Conservation (phyloP, 2,888 invertebrate genomes). For the Acleris cristana region DNA sequence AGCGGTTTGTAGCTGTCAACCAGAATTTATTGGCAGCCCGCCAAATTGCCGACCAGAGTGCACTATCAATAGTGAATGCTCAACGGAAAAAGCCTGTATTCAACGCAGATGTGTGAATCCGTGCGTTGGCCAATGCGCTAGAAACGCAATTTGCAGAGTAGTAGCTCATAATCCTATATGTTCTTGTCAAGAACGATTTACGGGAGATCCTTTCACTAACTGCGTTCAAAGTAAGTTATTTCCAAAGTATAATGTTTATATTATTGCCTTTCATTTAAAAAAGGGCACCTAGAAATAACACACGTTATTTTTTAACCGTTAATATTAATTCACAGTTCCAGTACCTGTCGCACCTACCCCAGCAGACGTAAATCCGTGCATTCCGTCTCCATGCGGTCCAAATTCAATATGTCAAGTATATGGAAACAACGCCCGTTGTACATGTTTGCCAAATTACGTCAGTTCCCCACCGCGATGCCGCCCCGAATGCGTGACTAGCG, state of each 20-base stretch:
- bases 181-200: constrained; percentile 87
- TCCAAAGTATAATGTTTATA: constrained; percentile 56
- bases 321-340: constrained; percentile 53
- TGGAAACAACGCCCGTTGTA: constrained; percentile 87
- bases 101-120: constrained; percentile 91
- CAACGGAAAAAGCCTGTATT: constrained; percentile 89
- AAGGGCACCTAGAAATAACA: neutral
- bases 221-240: constrained; percentile 77
- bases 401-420: constrained; percentile 89
- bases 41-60: constrained; percentile 92
- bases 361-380: constrained; percentile 84
- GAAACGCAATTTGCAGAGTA: constrained; percentile 90
- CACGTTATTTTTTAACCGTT: neutral
- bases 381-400: constrained; percentile 91
- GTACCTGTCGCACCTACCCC: constrained; percentile 55
- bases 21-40: constrained; percentile 89
- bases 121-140: constrained; percentile 91
- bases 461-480: constrained; percentile 91
- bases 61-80: constrained; percentile 91
- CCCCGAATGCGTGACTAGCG: constrained; percentile 88
- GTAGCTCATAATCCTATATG: constrained; percentile 93
- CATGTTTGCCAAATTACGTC: constrained; percentile 87
- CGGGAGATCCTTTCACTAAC: constrained; percentile 90
- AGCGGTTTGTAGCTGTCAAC: constrained; percentile 88
- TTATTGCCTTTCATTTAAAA: neutral